Evolutionary conservation across 2,888 invertebrate genomes (phyloP), one percentile per base, ranked within the genome.

Genomic region (Vandiemenella viatica): DNA sequence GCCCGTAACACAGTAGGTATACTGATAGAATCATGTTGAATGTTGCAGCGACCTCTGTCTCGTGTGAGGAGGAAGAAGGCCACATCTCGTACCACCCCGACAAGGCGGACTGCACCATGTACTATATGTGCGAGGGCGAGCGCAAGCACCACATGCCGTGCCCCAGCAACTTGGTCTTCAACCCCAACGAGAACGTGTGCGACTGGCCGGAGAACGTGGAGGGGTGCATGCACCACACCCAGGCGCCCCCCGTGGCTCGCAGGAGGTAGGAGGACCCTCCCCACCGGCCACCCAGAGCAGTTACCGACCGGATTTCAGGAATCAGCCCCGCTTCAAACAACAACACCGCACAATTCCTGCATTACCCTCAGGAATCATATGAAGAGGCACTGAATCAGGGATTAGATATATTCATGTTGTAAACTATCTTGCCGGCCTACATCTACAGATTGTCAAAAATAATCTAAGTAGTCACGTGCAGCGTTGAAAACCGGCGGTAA

Each of bases 181-280:
- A 93, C 65, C 80, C 80, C 37, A 86, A 88, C 60, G 88, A 92
- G 63, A 91, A 89, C 62, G 92, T 93, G 8, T 93, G 92, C 64
- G 93, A 93, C 69, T 92, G 92, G 92, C 90, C 91, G 0, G 91
- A 91, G 62, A 92, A 91, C 61, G 92, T 92, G 1, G 89, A 88
- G 64, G 85, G 88, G 17, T 92, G 92, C 60, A 72, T 75, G 60
- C 75, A 77, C 51, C 79, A 78, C 59, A 81, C 80, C 48, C 78
- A 74, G 58, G 79, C 80, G 43, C 79, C 80, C 45, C 76, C 77
- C 10, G 55, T 61, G 23, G 55, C 58, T 10, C 32, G 32, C 32
- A 10, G 32, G n/a, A 32, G 32, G 42, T 42, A 42, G 21, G 16
- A 3, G 7, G n/a, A 10, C 4, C n/a, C 38, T 38, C 13, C 16